Evolutionary conservation across 2,797 vertebrate genomes (phyloP).

Genomic region (Darevskia nairensis): DNA sequence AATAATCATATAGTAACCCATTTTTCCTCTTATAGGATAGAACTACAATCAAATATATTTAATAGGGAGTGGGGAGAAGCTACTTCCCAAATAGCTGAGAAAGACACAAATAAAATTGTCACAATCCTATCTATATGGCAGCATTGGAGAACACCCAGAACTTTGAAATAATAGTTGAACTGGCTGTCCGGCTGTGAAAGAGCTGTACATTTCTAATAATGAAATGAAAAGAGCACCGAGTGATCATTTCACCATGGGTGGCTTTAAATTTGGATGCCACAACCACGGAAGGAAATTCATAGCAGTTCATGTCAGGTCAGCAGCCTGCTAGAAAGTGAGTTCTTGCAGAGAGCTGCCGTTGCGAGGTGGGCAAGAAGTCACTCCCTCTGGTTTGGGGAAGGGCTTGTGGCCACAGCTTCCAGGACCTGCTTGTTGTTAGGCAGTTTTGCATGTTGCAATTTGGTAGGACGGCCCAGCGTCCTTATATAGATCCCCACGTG

Average conservation of each 20-base stretch:
- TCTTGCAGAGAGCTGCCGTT: too few species aligned
- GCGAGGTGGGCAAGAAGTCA: too few species aligned
- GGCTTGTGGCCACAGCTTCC: too few species aligned
- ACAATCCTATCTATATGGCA: neutral
- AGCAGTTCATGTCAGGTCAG: neutral
- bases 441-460: too few species aligned
- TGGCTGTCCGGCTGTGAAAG: neutral
- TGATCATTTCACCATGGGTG: neutral
- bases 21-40: too few species aligned
- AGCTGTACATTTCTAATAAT: neutral
- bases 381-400: too few species aligned
- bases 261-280: neutral
- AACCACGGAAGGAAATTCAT: neutral
- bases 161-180: neutral
- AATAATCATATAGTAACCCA: too few species aligned
- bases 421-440: too few species aligned
- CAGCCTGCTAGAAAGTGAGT: neutral
- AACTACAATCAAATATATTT: too few species aligned
- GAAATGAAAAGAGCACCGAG: neutral
- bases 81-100: neutral
- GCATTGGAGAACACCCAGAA: neutral
- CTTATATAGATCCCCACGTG: too few species aligned
- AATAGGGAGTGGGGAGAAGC: neutral
- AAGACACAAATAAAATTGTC: neutral
- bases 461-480: too few species aligned